Conservation (phyloP, 1,140 invertebrate genomes). For the Drosophila littoralis region DNA sequence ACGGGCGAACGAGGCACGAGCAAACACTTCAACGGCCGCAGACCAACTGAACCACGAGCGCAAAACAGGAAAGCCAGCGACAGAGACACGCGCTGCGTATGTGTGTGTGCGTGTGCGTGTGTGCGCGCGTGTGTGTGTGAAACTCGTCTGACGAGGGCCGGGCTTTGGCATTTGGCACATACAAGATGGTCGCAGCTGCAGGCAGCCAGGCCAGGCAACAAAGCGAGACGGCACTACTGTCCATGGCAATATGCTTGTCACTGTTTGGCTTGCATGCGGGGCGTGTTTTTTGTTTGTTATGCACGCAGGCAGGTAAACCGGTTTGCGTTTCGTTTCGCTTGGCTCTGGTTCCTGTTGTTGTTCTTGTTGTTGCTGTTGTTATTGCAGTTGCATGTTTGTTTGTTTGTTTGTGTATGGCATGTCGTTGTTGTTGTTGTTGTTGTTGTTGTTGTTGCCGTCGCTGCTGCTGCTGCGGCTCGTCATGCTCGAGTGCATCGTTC, state of each 20-base stretch:
- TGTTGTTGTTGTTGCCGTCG: conserved; percentile 25
- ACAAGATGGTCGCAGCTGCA: conserved; percentile 75
- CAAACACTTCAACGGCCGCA: conserved; percentile 84
- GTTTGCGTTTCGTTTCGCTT: conserved; percentile 52
- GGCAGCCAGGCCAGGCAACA: conserved; percentile 23
- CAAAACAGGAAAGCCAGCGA: conserved; percentile 76
- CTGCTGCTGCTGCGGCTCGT: conserved; percentile 46
- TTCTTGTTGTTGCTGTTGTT: conserved; percentile 38
- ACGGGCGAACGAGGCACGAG: conserved; percentile 60
- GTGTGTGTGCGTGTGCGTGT: conserved; percentile 13
- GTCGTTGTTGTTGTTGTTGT: neutral
- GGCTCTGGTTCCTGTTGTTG: conserved; percentile 22
- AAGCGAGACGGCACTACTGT: conserved; percentile 38
- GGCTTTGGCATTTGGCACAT: conserved; percentile 72
- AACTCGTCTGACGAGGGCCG: conserved; percentile 72
- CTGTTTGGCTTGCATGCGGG: conserved; percentile 63
- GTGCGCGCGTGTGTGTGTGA: conserved; percentile 23
- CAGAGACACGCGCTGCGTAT: conserved; percentile 22
- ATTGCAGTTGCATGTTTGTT: conserved; percentile 69
- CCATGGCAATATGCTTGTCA: conserved; percentile 69
- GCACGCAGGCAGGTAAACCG: conserved; percentile 65
- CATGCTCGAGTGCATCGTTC: conserved; percentile 81
- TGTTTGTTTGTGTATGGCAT: conserved; percentile 57
- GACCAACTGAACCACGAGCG: conserved; percentile 78
- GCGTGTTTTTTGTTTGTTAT: conserved; percentile 76